Percentiles rank a stretch among this genome's conserved stretches.
These are phyloP conservation scores for Euura saliciscinereae DNA, from an alignment of 1,140 invertebrate genomes.

Conservation along the genomic window DNA sequence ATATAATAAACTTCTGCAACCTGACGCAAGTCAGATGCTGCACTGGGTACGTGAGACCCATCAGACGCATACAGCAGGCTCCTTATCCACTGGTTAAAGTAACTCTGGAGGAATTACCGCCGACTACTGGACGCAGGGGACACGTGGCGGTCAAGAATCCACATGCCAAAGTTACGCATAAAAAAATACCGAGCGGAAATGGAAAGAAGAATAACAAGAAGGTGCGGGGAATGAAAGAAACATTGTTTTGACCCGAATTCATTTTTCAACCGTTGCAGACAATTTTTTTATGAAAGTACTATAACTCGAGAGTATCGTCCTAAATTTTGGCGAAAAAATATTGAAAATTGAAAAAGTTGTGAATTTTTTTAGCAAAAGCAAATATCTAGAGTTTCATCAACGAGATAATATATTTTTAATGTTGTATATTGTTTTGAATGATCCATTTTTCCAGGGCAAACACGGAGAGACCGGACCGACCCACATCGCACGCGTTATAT, in stretches of 20 bases:
- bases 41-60: slow-evolving; percentile 72
- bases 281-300: no score
- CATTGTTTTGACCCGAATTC: slow-evolving; percentile 19
- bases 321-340: no score
- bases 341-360: no score
- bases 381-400: no score
- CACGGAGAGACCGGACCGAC: slow-evolving; percentile 58
- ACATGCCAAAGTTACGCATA: slow-evolving; percentile 46
- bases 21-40: slow-evolving; percentile 76
- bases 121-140: slow-evolving; percentile 38
- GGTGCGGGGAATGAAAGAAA: slow-evolving; percentile 26
- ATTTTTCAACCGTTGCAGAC: no score
- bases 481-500: slow-evolving; percentile 75
- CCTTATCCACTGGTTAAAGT: slow-evolving; percentile 80
- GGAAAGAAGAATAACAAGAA: slow-evolving; percentile 50
- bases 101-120: slow-evolving; percentile 63
- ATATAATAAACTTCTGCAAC: slow-evolving; percentile 81
- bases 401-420: no score
- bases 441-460: slow-evolving; percentile 41
- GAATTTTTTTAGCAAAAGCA: no score
- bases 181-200: slow-evolving; percentile 47
- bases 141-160: slow-evolving; percentile 41
- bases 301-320: no score
- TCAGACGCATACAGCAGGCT: slow-evolving; percentile 77
- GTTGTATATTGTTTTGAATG: neutral